Percentiles rank a stretch among this genome's conserved stretches.
Evolutionary conservation across 2,888 invertebrate species (phyloP).

Genomic region (Amiota communis): DNA sequence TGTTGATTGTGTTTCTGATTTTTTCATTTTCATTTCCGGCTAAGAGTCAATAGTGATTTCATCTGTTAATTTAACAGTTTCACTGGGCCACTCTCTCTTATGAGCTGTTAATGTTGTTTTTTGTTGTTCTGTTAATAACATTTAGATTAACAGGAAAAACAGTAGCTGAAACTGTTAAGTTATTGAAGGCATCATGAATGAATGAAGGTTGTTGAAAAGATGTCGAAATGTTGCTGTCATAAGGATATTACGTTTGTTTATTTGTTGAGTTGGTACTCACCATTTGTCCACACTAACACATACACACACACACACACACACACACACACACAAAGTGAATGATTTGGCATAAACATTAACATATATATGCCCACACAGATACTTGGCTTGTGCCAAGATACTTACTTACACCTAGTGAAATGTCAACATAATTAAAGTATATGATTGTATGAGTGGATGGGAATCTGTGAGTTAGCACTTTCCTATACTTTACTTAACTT

Average conservation of each 20-base stretch:
- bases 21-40: too few species aligned
- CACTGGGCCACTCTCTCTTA: too few species aligned
- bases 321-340: background rate
- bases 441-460: background rate
- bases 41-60: too few species aligned
- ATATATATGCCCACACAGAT: background rate
- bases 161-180: too few species aligned
- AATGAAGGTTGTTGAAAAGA: too few species aligned
- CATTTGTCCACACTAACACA: background rate
- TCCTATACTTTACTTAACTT: background rate
- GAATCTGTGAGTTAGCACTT: background rate
- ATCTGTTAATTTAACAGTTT: too few species aligned
- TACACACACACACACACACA: background rate
- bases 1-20: too few species aligned
- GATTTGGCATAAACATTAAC: background rate
- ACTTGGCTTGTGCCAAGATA: background rate
- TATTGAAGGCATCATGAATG: too few species aligned
- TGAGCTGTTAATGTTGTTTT: too few species aligned
- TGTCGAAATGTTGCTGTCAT: conserved; percentile 3
- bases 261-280: conserved; percentile 12
- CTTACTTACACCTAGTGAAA: background rate
- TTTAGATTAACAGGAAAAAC: too few species aligned
- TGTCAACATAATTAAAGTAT: conserved; percentile 20
- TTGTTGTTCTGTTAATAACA: too few species aligned
- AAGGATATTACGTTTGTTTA: conserved; percentile 5